A percentile compares a stretch with the other conserved stretches of the same genome.
phyloP scores from a whole-genome alignment of 2,888 invertebrate genomes.

The Cerastis rubricosa region DNA sequence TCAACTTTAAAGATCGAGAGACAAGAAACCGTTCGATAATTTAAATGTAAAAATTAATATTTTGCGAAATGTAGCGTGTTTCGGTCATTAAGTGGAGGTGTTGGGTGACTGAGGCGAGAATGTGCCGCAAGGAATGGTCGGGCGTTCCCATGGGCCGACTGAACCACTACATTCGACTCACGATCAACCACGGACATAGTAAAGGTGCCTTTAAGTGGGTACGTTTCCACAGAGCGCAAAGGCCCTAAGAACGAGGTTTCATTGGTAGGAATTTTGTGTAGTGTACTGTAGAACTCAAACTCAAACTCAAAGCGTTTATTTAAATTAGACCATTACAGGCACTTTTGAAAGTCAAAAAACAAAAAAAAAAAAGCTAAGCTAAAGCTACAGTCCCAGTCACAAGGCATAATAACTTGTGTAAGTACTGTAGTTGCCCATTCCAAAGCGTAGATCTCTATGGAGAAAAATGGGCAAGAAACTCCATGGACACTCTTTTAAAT shows the following conservation, averaged over 20 bases:
- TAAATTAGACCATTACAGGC: no score
- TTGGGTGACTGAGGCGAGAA: constrained; percentile 80
- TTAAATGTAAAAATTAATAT: constrained; percentile 66
- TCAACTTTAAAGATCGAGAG: constrained; percentile 31
- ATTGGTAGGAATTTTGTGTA: not conserved
- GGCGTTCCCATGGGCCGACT: constrained; percentile 77
- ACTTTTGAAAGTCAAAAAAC: no score
- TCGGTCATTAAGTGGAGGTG: constrained; percentile 81
- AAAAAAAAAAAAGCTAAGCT: no score
- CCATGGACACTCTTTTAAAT: no score
- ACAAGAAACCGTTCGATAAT: constrained; percentile 39
- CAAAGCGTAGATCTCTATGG: no score
- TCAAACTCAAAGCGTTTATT: no score
- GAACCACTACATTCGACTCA: constrained; percentile 74
- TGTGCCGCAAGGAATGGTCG: constrained; percentile 80
- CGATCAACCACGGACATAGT: constrained; percentile 52
- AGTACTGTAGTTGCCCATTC: no score
- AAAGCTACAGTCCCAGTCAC: no score
- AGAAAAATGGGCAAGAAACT: no score
- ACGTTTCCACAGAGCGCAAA: not conserved
- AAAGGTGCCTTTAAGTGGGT: constrained; percentile 42
- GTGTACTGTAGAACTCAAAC: not conserved
- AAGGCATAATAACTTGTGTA: no score
- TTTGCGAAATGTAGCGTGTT: constrained; percentile 73
- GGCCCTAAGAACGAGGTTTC: not conserved